Percentiles rank a stretch among this genome's conserved stretches.
Conservation (phyloP, 1,140 invertebrate species). For the Potamilus streckersoni region DNA sequence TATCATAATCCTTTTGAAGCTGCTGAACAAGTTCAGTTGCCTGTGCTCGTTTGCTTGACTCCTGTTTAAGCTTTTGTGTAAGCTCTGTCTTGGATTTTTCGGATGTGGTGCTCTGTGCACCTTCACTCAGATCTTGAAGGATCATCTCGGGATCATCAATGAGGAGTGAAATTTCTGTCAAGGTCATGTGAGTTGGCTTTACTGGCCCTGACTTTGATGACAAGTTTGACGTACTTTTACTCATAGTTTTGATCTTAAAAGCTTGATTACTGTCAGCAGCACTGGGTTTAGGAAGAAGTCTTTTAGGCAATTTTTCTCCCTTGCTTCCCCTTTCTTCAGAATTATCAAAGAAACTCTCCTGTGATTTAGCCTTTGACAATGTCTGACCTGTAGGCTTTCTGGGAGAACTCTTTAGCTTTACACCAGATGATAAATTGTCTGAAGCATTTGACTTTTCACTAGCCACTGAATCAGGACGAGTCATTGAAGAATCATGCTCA, state of each 20-base stretch:
- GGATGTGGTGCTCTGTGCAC: slow-evolving; percentile 27
- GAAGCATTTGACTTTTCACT: slow-evolving; percentile 50
- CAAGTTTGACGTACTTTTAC: slow-evolving; percentile 53
- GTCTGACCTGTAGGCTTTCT: slow-evolving; percentile 20
- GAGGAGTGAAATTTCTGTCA: slow-evolving; percentile 43
- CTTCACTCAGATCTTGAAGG: slow-evolving; percentile 34
- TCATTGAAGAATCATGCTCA: not conserved
- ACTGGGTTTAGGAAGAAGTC: slow-evolving; percentile 51
- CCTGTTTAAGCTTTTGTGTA: slow-evolving; percentile 54
- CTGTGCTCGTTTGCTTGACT: slow-evolving; percentile 56
- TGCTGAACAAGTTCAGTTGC: slow-evolving; percentile 64
- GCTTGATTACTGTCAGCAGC: slow-evolving; percentile 38
- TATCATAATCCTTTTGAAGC: slow-evolving; percentile 65
- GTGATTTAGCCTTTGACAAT: slow-evolving; percentile 46
- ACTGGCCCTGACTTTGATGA: slow-evolving; percentile 43
- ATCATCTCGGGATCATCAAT: slow-evolving; percentile 27
- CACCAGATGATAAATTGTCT: slow-evolving; percentile 30
- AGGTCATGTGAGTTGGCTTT: slow-evolving; percentile 53
- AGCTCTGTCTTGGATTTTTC: slow-evolving; percentile 50
- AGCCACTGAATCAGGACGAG: slow-evolving; percentile 47
- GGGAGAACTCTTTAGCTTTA: not conserved
- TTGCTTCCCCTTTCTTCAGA: slow-evolving; percentile 28
- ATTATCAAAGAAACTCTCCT: slow-evolving; percentile 53
- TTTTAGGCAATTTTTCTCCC: slow-evolving; percentile 50
- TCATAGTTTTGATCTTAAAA: slow-evolving; percentile 44